Evolutionary conservation across 2,888 invertebrate species (phyloP).

Genomic region (Amitus sp.): DNA sequence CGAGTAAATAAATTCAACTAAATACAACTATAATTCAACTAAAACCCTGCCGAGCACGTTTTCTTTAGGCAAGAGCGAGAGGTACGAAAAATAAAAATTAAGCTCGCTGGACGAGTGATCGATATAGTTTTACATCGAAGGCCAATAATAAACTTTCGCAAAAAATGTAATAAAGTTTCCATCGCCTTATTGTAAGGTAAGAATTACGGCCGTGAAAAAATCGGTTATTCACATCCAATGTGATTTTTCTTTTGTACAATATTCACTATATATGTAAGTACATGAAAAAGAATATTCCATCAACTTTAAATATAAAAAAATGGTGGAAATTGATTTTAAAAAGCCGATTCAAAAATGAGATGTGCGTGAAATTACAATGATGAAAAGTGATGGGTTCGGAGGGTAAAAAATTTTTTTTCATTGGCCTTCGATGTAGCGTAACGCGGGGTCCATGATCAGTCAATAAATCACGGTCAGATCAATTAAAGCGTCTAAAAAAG

Average conservation of each 20-base stretch:
- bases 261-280: slow-evolving; percentile 21
- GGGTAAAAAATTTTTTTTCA: too few relatives aligned
- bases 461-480: slow-evolving; percentile 6
- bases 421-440: slow-evolving; percentile 19
- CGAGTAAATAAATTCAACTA: slow-evolving; percentile 13
- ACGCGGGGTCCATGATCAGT: slow-evolving; percentile 12
- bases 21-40: too few relatives aligned
- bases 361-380: too few relatives aligned
- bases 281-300: not conserved
- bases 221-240: slow-evolving; percentile 38
- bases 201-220: slow-evolving; percentile 21
- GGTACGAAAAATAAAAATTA: not conserved
- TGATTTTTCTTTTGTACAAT: slow-evolving; percentile 32
- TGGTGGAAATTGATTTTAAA: too few relatives aligned
- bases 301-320: too few relatives aligned
- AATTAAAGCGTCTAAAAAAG: slow-evolving; percentile 15
- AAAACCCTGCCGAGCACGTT: slow-evolving; percentile 1
- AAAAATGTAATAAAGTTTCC: slow-evolving; percentile 15
- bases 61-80: not conserved
- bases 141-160: not conserved
- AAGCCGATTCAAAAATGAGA: too few relatives aligned
- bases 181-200: slow-evolving; percentile 34
- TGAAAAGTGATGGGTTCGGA: too few relatives aligned
- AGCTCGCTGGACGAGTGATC: not conserved
- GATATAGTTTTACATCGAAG: slow-evolving; percentile 24